Evolutionary conservation across 2,888 invertebrate species (phyloP).

Genomic region (Ornithoptera priamus): DNA sequence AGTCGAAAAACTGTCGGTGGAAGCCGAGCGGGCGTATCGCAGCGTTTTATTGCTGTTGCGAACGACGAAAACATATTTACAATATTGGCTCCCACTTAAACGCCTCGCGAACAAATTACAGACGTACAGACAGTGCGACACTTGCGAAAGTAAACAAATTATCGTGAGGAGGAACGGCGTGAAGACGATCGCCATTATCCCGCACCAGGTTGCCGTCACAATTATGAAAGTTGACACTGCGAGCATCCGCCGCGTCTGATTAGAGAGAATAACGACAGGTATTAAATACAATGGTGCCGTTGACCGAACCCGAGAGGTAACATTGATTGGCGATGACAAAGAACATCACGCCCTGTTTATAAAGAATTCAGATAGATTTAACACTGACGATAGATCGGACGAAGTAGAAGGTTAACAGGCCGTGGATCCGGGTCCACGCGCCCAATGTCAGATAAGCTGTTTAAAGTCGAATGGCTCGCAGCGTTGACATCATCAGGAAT

Average conservation of each 20-base stretch:
- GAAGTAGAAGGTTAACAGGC: too few relatives aligned
- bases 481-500: too few relatives aligned
- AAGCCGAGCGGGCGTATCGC: constrained; percentile 3
- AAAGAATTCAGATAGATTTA: too few relatives aligned
- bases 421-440: too few relatives aligned
- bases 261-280: constrained; percentile 25
- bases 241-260: constrained; percentile 39
- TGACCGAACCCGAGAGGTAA: constrained; percentile 21
- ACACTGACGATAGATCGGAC: too few relatives aligned
- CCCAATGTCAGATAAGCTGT: too few relatives aligned
- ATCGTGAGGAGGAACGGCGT: constrained; percentile 37
- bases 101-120: constrained; percentile 26
- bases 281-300: constrained; percentile 24
- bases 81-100: constrained; percentile 24
- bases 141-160: constrained; percentile 49
- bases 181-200: constrained; percentile 45
- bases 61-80: constrained; percentile 25
- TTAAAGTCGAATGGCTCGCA: too few relatives aligned
- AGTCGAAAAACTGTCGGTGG: constrained; percentile 10
- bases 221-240: constrained; percentile 51
- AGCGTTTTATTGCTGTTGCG: constrained; percentile 19
- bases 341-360: constrained; percentile 2
- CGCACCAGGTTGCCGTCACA: constrained; percentile 51
- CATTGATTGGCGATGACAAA: constrained; percentile 18
- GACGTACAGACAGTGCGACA: constrained; percentile 27